A percentile compares a stretch with the other conserved stretches of the same genome.
phyloP scores from a whole-genome alignment of 2,113 vertebrate genomes.

The Sigmodon hispidus region DNA sequence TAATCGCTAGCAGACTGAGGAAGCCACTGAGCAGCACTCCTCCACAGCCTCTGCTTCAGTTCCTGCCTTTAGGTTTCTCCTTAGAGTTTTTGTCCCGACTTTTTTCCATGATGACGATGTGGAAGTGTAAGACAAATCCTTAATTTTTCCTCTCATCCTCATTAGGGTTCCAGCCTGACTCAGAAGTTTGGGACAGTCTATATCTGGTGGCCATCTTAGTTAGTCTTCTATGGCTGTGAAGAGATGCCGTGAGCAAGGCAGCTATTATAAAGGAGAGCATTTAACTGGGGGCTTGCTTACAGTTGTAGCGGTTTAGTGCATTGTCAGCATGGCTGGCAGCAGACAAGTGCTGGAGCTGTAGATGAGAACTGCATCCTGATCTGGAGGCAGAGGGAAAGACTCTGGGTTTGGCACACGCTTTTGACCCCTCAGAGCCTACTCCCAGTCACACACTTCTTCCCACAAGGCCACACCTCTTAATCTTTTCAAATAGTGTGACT shows the following conservation, averaged over 20 bases:
- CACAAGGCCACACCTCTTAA: not conserved
- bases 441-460: not conserved
- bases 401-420: not conserved
- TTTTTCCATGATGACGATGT: not conserved
- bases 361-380: not conserved
- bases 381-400: not conserved
- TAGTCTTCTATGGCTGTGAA: not conserved
- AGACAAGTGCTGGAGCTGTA: not conserved
- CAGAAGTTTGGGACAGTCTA: not conserved
- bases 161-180: accelerated
- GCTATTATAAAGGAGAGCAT: not conserved
- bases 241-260: not conserved
- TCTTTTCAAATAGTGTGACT: not conserved
- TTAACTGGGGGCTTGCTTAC: not conserved
- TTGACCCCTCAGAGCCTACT: not conserved
- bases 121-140: not conserved
- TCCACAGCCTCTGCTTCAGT: not conserved
- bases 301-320: not conserved
- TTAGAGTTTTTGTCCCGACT: not conserved
- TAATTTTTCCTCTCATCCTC: accelerated
- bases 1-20: not conserved
- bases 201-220: not conserved
- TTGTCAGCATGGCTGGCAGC: not conserved
- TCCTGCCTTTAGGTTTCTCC: not conserved
- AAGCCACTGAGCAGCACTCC: not conserved